Base-by-base conservation (phyloP, 2,888 invertebrate genomes). In the Neocrepidodera transversa region DNA sequence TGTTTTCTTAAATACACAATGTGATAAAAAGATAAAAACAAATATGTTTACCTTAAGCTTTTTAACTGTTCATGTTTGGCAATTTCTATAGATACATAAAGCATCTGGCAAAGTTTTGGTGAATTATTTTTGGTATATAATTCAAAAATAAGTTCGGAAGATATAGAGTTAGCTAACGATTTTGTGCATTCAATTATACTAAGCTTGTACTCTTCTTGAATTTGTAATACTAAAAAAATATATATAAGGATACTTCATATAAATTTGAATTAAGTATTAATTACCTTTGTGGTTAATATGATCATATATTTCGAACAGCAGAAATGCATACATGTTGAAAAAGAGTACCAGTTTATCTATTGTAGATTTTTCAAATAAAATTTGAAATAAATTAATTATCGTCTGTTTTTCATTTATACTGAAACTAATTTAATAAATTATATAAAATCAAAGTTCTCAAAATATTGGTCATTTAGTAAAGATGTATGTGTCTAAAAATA, bases 1-100 rank as follows among this genome's bases (percentile, higher is more conserved):
- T n/a, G n/a, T n/a, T n/a, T n/a, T n/a, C n/a, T n/a, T n/a, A n/a
- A n/a, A n/a, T n/a, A n/a, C n/a, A n/a, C n/a, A 18, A 11, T 23
- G 8, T 28, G 10, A 28, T 28, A 8, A 28, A 28, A 28, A 28
- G 6, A 28, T 18, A 20, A 45, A 2, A 28, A 48, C 2, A 49
- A 17, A 35, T 17, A 8, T 28, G 67, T 69, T 74, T 78, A 90
- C 88, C 88, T 86, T 10, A 92, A 78, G 40, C 82, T 76, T 30
- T 83, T 80, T 35, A 86, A 83, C 73, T 84, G 87, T 74, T 92
- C 91, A 28, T 80, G 76, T 73, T 86, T 86, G 7, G 89, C 87
- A 13, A 91, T 78, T 67, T 87, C 85, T 1, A 88, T 80, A 11
- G 86, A 82, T 0, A 87, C 82, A 68, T 86, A 86, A 42, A 91